Evolutionary conservation across 2,888 invertebrate species (phyloP).

Genomic region (Xanthorhoe spadicearia): DNA sequence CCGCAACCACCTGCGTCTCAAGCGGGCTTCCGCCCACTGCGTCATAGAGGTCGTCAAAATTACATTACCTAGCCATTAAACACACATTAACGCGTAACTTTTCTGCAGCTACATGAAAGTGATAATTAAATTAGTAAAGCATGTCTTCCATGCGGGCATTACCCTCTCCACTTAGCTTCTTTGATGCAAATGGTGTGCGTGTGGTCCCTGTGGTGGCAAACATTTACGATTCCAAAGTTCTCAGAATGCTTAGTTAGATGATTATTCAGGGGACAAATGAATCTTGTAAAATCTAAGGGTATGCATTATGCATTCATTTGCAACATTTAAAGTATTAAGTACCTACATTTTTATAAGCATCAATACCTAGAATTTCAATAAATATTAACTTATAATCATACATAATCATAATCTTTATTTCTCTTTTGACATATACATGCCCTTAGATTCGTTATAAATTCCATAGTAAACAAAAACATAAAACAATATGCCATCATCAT

Average conservation of each 20-base stretch:
- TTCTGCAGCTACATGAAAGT: slow-evolving; percentile 14
- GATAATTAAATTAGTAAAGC: slow-evolving; percentile 32
- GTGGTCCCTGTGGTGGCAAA: slow-evolving; percentile 21
- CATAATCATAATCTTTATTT: too few species aligned
- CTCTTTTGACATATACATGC: too few species aligned
- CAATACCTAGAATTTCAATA: background rate
- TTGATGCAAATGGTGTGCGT: slow-evolving; percentile 19
- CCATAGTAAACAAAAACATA: too few species aligned
- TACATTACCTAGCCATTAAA: slow-evolving; percentile 17
- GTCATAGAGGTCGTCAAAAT: too few species aligned
- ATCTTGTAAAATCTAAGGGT: background rate
- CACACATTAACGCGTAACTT: slow-evolving; percentile 15
- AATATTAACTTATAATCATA: background rate
- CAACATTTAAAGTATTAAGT: background rate
- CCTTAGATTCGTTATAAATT: too few species aligned
- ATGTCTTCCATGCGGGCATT: slow-evolving; percentile 42
- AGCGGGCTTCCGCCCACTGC: too few species aligned
- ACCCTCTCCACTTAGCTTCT: slow-evolving; percentile 35
- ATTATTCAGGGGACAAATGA: background rate
- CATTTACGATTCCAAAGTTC: slow-evolving; percentile 14
- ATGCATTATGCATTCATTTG: background rate
- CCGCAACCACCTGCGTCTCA: too few species aligned
- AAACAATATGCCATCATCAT: too few species aligned
- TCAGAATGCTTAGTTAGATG: slow-evolving; percentile 18
- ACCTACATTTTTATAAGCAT: background rate